phyloP scores from a whole-genome alignment of 2,888 invertebrate species.

The Dryocosmus kuriphilus region DNA sequence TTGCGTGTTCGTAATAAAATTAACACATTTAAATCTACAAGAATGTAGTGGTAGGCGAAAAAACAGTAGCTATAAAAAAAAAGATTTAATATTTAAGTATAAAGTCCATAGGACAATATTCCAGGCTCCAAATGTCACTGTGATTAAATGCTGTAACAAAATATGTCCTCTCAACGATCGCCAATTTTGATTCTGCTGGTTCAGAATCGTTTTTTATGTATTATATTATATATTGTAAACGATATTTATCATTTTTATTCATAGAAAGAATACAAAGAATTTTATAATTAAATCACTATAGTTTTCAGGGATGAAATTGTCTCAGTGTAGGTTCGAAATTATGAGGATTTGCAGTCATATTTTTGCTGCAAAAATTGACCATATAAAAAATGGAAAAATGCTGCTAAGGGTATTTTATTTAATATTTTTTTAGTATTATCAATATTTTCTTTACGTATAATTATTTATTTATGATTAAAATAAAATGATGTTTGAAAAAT shows the following conservation, averaged over 20 bases:
- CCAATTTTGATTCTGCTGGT: slow-evolving; percentile 36
- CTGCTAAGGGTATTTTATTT: too few relatives aligned
- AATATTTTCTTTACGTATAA: too few relatives aligned
- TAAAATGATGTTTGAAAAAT: too few relatives aligned
- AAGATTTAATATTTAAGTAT: background rate
- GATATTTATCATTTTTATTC: background rate
- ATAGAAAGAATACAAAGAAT: background rate
- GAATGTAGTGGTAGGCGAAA: background rate
- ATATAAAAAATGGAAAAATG: too few relatives aligned
- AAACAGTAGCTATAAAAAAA: background rate
- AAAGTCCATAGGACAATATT: background rate
- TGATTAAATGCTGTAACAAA: slow-evolving; percentile 29
- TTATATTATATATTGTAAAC: background rate
- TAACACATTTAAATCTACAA: slow-evolving; percentile 7
- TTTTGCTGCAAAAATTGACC: too few relatives aligned
- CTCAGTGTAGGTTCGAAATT: too few relatives aligned
- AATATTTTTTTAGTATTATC: too few relatives aligned
- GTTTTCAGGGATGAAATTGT: background rate
- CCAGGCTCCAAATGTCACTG: slow-evolving; percentile 24
- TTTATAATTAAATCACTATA: background rate
- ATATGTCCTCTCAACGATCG: slow-evolving; percentile 4
- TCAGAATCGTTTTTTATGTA: slow-evolving; percentile 17
- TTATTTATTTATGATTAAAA: too few relatives aligned
- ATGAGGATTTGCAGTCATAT: too few relatives aligned
- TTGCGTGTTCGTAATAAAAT: slow-evolving; percentile 26